These are phyloP conservation scores for Polyommatus icarus DNA, from an alignment of 2,888 invertebrate genomes.

Conservation along the genomic window DNA sequence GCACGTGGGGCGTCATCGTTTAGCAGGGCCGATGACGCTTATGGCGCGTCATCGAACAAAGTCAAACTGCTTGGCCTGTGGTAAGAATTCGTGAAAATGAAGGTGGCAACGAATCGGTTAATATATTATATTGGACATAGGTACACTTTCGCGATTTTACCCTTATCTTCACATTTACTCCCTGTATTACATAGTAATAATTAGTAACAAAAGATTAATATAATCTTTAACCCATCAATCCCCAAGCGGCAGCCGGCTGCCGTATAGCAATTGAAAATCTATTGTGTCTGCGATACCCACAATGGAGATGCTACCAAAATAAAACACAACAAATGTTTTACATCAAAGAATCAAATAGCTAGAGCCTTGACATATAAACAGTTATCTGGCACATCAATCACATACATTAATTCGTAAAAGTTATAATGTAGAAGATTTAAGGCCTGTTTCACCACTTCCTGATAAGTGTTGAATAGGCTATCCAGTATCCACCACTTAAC, in stretches of 20 bases:
- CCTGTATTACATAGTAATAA: slow-evolving; percentile 18
- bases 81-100: too few species aligned
- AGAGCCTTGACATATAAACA: neutral
- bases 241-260: too few species aligned
- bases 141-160: neutral
- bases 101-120: too few species aligned
- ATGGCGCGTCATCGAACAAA: too few species aligned
- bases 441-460: too few species aligned
- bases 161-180: neutral
- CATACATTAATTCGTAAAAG: slow-evolving; percentile 19
- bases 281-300: too few species aligned
- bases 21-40: too few species aligned
- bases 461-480: too few species aligned
- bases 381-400: slow-evolving; percentile 29
- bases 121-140: slow-evolving; percentile 12
- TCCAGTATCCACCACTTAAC: too few species aligned
- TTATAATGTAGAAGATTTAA: neutral
- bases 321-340: neutral
- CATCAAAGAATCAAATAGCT: neutral
- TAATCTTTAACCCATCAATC: neutral
- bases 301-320: neutral
- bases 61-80: too few species aligned
- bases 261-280: too few species aligned
- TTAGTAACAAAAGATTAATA: neutral
- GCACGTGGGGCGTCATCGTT: too few species aligned